Evolutionary conservation across 1,140 invertebrate species (phyloP).

Genomic region (Ceratosolen solmsi): DNA sequence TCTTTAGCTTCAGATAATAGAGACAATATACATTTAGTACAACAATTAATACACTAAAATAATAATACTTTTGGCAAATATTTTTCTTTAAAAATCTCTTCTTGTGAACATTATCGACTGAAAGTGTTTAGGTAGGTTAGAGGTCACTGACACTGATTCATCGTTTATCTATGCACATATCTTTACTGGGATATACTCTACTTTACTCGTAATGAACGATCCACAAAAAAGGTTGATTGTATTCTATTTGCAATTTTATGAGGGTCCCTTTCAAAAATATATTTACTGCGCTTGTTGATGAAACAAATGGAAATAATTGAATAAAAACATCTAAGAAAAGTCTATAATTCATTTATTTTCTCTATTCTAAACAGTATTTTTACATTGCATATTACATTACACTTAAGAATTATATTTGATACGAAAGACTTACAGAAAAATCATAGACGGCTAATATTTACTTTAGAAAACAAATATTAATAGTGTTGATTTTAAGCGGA

Average conservation of each 20-base stretch:
- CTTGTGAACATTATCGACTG: slow-evolving; percentile 15
- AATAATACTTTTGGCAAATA: too few relatives aligned
- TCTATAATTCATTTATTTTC: background rate
- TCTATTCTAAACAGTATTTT: too few relatives aligned
- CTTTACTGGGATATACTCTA: slow-evolving; percentile 44
- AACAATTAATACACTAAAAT: too few relatives aligned
- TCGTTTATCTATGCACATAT: slow-evolving; percentile 65
- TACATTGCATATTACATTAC: too few relatives aligned
- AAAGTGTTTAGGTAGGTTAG: slow-evolving; percentile 23
- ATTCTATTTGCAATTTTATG: slow-evolving; percentile 3
- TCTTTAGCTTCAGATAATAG: too few relatives aligned
- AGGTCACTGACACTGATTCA: slow-evolving; percentile 60
- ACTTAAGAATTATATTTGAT: too few relatives aligned
- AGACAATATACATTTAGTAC: too few relatives aligned
- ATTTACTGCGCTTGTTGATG: background rate
- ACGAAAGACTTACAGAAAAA: too few relatives aligned
- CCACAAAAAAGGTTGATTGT: slow-evolving; percentile 14
- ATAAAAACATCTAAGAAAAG: background rate
- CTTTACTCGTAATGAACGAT: slow-evolving; percentile 1
- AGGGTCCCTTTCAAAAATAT: background rate
- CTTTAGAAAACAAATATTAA: too few relatives aligned
- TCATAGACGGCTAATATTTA: too few relatives aligned
- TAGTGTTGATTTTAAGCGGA: too few relatives aligned
- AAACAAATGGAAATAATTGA: background rate
- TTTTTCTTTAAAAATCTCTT: too few relatives aligned